Base-by-base conservation (phyloP, 1,140 invertebrate genomes). In the Sinonovacula constricta region DNA sequence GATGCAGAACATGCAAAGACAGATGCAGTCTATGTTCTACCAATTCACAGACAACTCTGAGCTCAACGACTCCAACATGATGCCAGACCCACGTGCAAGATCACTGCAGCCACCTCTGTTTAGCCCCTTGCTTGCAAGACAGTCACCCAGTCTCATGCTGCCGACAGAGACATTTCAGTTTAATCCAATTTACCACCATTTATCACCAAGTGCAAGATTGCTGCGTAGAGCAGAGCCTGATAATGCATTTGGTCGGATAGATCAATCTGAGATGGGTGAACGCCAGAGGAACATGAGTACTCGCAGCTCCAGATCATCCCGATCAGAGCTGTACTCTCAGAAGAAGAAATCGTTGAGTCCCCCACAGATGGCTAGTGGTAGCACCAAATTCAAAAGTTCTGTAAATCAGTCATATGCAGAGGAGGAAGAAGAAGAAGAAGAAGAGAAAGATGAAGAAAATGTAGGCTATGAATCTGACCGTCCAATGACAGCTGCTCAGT, bases 1-100 rank as follows among this genome's bases (percentile, higher is more conserved):
- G 65, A 87, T 90, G 70, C 83, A 86, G 22, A 86, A 88, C 51
- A 65, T 84, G 39, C 83, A 84, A 59, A 22, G 84, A 63, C 82
- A 84, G 49, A 69, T 84, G 65, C 83, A 84, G 31, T 18, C 72
- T 2, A 30, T 75, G 2, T 22, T 75, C 36, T 75, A 65, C 60
- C 72, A 75, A 26, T 3, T 63, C 1, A 18, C 72, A 24, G 60
- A 66, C 30, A 36, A 45, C 2, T 36, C 59, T 45, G 72, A 49
- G 7, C 7, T 45, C 12, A 65, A 57, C n/a, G 72, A 75, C 26
- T 62, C 59, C 36, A 59, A 39, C 2, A 39, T 75, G n/a, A 51
- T 62, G 5, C 31, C 53, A 26, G 62, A 75, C 63, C 18, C 53
- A 12, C 28, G 72, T 22, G 49, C 54, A 3, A 60, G 72, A 12